Conservation (phyloP, 2,113 vertebrate genomes). For the Sphaerodactylus townsendi region DNA sequence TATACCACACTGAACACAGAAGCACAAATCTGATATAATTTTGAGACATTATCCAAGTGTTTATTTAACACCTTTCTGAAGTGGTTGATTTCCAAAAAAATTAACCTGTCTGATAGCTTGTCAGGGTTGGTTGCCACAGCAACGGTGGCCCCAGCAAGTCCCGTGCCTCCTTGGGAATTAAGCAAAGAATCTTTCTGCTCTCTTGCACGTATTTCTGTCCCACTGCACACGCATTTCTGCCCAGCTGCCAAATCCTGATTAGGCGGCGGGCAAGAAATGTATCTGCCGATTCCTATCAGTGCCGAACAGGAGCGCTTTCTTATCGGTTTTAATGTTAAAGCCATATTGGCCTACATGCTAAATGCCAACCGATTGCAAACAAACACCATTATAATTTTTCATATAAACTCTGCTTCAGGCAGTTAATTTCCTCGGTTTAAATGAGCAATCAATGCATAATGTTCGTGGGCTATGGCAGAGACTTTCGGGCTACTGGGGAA, state of each 20-base stretch:
- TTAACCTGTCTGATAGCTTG: conserved; percentile 67
- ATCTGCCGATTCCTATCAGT: background rate
- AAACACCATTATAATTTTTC: background rate
- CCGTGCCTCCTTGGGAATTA: conserved; percentile 17
- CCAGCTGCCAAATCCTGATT: conserved; percentile 10
- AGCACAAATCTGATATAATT: conserved; percentile 36
- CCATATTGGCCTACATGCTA: background rate
- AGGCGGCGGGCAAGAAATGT: background rate
- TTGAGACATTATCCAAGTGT: conserved; percentile 60
- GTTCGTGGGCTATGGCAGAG: no score
- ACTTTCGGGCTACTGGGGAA: no score
- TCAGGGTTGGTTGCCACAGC: conserved; percentile 60
- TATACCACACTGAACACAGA: no score
- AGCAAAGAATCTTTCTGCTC: conserved; percentile 1
- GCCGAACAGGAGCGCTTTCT: background rate
- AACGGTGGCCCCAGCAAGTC: conserved; percentile 47
- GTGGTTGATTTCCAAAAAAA: conserved; percentile 62
- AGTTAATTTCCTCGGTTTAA: accelerated
- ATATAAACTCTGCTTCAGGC: background rate
- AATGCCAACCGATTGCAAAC: background rate
- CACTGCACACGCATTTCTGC: background rate
- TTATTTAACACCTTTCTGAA: conserved; percentile 46
- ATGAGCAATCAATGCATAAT: background rate
- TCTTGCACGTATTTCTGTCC: background rate
- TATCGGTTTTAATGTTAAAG: background rate